Evolutionary conservation across 2,888 invertebrate genomes (phyloP), one percentile per base, ranked within the genome.

Genomic region (Anoplius nigerrimus): DNA sequence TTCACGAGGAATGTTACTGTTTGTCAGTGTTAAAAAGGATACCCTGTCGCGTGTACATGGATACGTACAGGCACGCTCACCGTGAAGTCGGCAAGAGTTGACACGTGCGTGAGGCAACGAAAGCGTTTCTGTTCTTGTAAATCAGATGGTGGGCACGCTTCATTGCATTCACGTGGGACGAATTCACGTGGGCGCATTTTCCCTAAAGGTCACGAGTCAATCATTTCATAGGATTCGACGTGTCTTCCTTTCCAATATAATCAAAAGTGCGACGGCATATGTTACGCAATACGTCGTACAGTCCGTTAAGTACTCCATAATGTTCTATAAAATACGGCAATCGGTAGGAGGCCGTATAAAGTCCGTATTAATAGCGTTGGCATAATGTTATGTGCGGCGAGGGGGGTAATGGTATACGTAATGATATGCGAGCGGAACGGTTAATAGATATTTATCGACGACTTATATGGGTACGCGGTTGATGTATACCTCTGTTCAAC

Each of bases 101-200:
- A 60, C 55, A 48, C 56, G 43, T 43, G 55, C 22, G 21, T 53
- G 60, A 55, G 57, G 55, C 52, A 55, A 42, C 52, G 43, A 54
- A 69, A 42, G 27, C 42, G 48, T 27, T 42, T 46, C 51, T 53
- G 60, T 68, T 71, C 63, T 71, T 62, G 60, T 60, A 62, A 66
- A 65, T 56, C 57, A 51, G 56, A 34, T 18, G 61, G 57, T 42
- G 20, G 60, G 57, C 43, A 43, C 46, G 54, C 56, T 51, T 55
- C 45, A n/a, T 51, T 52, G 59, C 67, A 69, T 62, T 72, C 68
- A 66, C 77, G 78, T 78, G 75, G 77, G 77, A 75, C 70, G 76
- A 54, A 61, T 56, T 71, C 70, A 68, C 69, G 77, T 78, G 64
- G 75, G 74, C 67, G 78, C 71, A 72, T 75, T 78, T 24, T 75